Evolutionary conservation across 2,888 invertebrate species (phyloP).

Genomic region (Dione juno): DNA sequence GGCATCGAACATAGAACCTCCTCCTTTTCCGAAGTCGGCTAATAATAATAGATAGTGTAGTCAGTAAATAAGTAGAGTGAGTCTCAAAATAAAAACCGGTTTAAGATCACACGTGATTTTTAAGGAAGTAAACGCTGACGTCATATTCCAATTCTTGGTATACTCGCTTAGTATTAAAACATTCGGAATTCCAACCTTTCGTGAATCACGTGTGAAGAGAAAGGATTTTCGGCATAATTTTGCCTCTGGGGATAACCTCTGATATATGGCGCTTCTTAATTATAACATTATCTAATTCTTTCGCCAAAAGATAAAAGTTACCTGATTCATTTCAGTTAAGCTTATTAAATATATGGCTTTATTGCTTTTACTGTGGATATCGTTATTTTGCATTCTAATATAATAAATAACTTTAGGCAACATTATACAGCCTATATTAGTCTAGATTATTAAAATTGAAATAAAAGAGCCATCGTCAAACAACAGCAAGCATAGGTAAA

Average conservation of each 20-base stretch:
- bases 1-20: no score
- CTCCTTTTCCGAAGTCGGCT: no score
- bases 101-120: neutral
- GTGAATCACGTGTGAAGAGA: slow-evolving; percentile 13
- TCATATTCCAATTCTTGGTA: slow-evolving; percentile 11
- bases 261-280: slow-evolving; percentile 1
- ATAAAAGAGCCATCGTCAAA: no score
- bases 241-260: slow-evolving; percentile 18
- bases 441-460: no score
- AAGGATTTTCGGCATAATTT: slow-evolving; percentile 12
- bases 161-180: no score
- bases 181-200: neutral
- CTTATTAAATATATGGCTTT: neutral
- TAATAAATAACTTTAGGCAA: no score
- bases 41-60: neutral
- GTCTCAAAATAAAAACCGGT: neutral
- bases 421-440: no score
- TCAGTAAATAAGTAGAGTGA: neutral
- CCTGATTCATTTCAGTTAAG: neutral
- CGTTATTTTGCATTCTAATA: no score
- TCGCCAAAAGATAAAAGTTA: slow-evolving; percentile 6
- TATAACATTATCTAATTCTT: slow-evolving; percentile 7
- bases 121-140: slow-evolving; percentile 8
- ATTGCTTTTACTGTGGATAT: neutral
- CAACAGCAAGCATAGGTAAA: no score